phyloP scores from a whole-genome alignment of 2,888 invertebrate species.

The Drosophila suboccidentalis region DNA sequence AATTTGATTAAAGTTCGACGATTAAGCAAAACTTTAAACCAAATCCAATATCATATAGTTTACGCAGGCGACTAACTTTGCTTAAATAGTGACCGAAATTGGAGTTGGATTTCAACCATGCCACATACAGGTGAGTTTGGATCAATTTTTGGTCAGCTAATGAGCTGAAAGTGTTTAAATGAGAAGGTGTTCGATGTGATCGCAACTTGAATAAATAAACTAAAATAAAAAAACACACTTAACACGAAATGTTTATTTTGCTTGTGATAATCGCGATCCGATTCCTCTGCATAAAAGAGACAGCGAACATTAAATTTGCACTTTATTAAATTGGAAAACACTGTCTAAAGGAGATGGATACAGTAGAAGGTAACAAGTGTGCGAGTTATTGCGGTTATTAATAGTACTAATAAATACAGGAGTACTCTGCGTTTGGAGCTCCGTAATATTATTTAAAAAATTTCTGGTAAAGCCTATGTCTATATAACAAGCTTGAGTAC shows the following conservation, averaged over 20 bases:
- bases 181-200: slow-evolving; percentile 50
- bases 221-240: slow-evolving; percentile 9
- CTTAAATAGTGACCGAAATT: slow-evolving; percentile 53
- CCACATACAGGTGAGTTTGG: slow-evolving; percentile 75
- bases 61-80: slow-evolving; percentile 46
- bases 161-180: slow-evolving; percentile 55
- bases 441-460: not conserved
- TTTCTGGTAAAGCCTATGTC: not conserved
- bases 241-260: slow-evolving; percentile 35
- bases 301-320: slow-evolving; percentile 60
- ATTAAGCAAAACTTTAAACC: slow-evolving; percentile 59
- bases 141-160: slow-evolving; percentile 49
- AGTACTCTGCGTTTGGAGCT: not conserved
- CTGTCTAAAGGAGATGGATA: slow-evolving; percentile 6
- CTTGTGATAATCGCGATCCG: slow-evolving; percentile 24
- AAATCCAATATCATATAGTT: slow-evolving; percentile 53
- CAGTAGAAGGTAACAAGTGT: not conserved
- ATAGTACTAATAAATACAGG: slow-evolving; percentile 1
- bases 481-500: not conserved
- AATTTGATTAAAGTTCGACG: slow-evolving; percentile 78
- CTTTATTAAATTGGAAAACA: slow-evolving; percentile 45
- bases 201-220: slow-evolving; percentile 14
- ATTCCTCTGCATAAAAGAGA: slow-evolving; percentile 22
- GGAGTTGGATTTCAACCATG: slow-evolving; percentile 56
- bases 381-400: slow-evolving; percentile 32